Base-by-base conservation (phyloP, 2,888 invertebrate genomes). In the Parnassius glacialis region DNA sequence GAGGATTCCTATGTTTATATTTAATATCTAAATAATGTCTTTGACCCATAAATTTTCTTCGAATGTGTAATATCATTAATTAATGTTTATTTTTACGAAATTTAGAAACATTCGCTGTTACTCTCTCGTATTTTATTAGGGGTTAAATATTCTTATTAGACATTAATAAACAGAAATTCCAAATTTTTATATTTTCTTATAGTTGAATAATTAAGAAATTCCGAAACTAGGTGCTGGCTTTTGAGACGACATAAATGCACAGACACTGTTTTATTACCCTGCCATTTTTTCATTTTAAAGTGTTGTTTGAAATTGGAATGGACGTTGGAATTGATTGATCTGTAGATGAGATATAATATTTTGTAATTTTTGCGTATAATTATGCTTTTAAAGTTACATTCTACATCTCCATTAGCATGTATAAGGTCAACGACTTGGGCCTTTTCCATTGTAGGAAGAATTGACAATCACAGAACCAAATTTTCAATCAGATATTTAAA, bases 41-140 rank as follows among this genome's bases (percentile, higher is more conserved):
- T 62, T 55, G 62, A 62, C 63, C 55, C 34, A 56, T 52, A 47
- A 59, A 63, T 63, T 58, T 45, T 51, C 20, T 50, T 20, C n/a
- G 44, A 51, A 54, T 62, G 58, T 62, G 54, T 16, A 16, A 62
- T 62, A 62, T 58, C 58, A 44, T 53, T 34, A 44, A 5, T 43
- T 58, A 43, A 58, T 41, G 16, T 55, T 12, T 10, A 43, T 44
- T 44, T 12, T 20, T 43, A 10, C 42, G n/a, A 52, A 52, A 59
- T 63, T 55, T 59, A 51, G 55, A 59, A 59, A 59, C 42, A 50
- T 54, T 12, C 43, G 52, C 52, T 52, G 52, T 41, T 41, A 47
- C 5, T 20, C 47, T 12, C 43, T 44, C 16, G 16, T 11, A 10
- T 44, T 48, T 56, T 51, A 42, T 61, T 52, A 51, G 51, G 44